Base-by-base conservation (phyloP, 30 jellyfish, hydroid and myxozoan genomes). In the Turritopsis dohrnii region DNA sequence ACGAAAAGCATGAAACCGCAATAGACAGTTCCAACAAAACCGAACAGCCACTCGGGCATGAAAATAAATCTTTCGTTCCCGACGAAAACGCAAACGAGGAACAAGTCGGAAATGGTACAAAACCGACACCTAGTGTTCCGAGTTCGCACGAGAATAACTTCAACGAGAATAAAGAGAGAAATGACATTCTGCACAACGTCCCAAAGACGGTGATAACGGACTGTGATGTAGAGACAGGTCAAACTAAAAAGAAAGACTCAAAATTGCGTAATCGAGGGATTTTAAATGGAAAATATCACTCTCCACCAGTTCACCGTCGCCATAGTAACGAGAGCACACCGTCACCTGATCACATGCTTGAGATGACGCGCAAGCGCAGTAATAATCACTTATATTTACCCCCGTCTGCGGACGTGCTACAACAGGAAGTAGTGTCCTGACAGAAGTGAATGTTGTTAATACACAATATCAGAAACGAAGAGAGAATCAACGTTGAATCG, bases 331-430 rank as follows among this genome's bases (percentile, higher is more conserved):
- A 1, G 27, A 25, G 27, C 8, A 66, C 76, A 17, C 28, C 28
- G 7, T 66, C 76, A 17, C 29, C 29, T 66, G 76, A 66, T 17
- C 8, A 66, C 7, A 17, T 41, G 60, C 13, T 41, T 13, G 60
- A n/a, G 76, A 66, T 25, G 27, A 25, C 60, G 60, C 60, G 87
- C 54, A 80, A 80, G 66, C 65, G 53, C 23, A 80, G 87, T 66
- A 80, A 80, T 21, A 80, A 80, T 52, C 87, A 80, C 28, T 80
- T 80, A 19, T 52, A 80, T 80, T 81, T 80, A 16, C 87, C 87
- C 1, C 60, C 60, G 5, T 41, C 60, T 41, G 5, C 60, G 13
- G 60, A 41, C 13, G 60, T 13, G 60, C 60, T 41, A 13, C 5
- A 41, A 3, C 60, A 41, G 13, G 60, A 41, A 41, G 60, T 41